phyloP scores from a whole-genome alignment of 2,113 vertebrate genomes.

The Harpagus bidentatus region DNA sequence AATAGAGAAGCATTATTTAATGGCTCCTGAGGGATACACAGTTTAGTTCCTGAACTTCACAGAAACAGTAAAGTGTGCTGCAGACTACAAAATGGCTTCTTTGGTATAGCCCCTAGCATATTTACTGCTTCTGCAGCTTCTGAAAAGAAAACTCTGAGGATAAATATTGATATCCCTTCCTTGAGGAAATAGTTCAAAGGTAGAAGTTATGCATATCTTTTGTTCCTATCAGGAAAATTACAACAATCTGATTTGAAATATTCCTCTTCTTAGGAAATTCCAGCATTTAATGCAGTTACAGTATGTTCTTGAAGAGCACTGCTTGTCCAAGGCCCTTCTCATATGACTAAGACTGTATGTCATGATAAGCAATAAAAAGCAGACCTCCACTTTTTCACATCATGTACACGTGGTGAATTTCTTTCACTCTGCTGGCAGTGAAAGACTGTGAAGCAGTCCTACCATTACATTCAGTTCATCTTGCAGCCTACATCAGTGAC shows the following conservation, averaged over 20 bases:
- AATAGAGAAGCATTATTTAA: not conserved
- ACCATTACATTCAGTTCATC: not conserved
- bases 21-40: not conserved
- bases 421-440: not conserved
- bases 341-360: not conserved
- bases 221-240: not conserved
- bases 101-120: not conserved
- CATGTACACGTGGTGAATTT: not conserved
- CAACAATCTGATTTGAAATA: not conserved
- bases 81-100: not conserved
- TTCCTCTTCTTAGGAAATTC: not conserved
- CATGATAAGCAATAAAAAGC: not conserved
- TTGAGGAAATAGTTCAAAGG: not conserved
- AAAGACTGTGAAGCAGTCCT: not conserved
- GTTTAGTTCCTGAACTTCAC: not conserved
- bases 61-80: not conserved
- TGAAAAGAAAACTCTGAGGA: not conserved
- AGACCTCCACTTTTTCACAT: not conserved
- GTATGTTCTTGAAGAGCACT: not conserved
- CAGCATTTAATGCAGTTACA: not conserved
- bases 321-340: not conserved
- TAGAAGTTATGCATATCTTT: not conserved
- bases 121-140: not conserved
- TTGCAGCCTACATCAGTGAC: not conserved
- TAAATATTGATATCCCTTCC: not conserved